Evolutionary conservation across 2,888 invertebrate species (phyloP).

Genomic region (Athalia rosae): DNA sequence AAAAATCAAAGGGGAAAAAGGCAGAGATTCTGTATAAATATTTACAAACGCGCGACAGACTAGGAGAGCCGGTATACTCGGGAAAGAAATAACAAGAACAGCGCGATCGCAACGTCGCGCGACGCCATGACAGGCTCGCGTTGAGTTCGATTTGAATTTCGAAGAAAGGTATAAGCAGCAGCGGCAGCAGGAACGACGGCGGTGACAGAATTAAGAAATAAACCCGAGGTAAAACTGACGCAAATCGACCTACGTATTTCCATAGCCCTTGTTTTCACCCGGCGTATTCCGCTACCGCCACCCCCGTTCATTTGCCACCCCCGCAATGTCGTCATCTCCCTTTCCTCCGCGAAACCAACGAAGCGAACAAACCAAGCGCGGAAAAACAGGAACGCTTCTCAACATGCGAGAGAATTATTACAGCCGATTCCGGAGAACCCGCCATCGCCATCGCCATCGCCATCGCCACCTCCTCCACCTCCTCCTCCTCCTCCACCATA

Average conservation of each 20-base stretch:
- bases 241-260: background rate
- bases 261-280: background rate
- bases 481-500: too few relatives aligned
- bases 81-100: too few relatives aligned
- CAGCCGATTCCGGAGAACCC: background rate
- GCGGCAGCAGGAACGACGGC: too few relatives aligned
- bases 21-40: too few relatives aligned
- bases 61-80: background rate
- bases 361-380: background rate
- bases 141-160: conserved; percentile 30
- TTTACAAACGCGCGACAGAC: background rate
- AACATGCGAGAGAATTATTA: conserved; percentile 10
- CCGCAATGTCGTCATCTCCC: conserved; percentile 26
- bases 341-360: background rate
- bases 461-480: too few relatives aligned
- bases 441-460: too few relatives aligned
- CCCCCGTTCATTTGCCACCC: conserved; percentile 4
- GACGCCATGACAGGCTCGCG: background rate
- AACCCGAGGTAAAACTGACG: too few relatives aligned
- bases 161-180: background rate
- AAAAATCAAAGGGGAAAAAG: too few relatives aligned
- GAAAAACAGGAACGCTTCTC: conserved; percentile 11
- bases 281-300: background rate
- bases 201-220: too few relatives aligned
- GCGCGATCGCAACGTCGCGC: conserved; percentile 1